Evolutionary conservation across 2,113 vertebrate genomes (phyloP).

Genomic region (Channa argus): DNA sequence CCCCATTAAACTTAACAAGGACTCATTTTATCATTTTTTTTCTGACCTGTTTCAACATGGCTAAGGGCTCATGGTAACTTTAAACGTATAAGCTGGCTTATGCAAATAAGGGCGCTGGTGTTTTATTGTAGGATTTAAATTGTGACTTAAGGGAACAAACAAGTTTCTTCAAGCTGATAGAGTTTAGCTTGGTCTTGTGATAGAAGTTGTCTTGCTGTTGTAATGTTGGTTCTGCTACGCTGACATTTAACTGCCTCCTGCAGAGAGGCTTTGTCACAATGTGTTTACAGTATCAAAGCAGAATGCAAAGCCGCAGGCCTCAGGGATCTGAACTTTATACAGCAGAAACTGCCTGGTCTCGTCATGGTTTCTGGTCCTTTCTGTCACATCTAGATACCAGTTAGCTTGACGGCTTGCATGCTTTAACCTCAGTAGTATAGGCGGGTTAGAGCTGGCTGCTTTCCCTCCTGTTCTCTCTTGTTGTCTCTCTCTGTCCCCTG

Average conservation of each 20-base stretch:
- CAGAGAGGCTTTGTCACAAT: slow-evolving; percentile 68
- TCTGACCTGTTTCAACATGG: background rate
- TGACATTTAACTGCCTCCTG: slow-evolving; percentile 60
- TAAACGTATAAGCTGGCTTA: slow-evolving; percentile 3
- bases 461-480: slow-evolving; percentile 41
- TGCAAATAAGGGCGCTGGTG: background rate
- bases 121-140: background rate
- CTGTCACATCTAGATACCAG: slow-evolving; percentile 42
- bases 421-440: slow-evolving; percentile 18
- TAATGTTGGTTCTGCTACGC: slow-evolving; percentile 39
- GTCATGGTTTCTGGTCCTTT: slow-evolving; percentile 39
- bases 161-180: slow-evolving; percentile 1
- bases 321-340: slow-evolving; percentile 59
- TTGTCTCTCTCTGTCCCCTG: slow-evolving; percentile 38
- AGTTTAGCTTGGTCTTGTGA: slow-evolving; percentile 25
- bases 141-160: slow-evolving; percentile 5
- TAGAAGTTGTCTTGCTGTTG: slow-evolving; percentile 25
- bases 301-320: slow-evolving; percentile 46
- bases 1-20: slow-evolving; percentile 23
- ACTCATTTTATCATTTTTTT: slow-evolving; percentile 21
- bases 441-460: background rate
- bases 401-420: slow-evolving; percentile 47
- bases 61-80: background rate
- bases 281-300: slow-evolving; percentile 68
- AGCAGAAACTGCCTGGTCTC: slow-evolving; percentile 37